These are phyloP conservation scores for Zygogramma bicolorata DNA, from an alignment of 2,888 invertebrate genomes.

Conservation along the genomic window DNA sequence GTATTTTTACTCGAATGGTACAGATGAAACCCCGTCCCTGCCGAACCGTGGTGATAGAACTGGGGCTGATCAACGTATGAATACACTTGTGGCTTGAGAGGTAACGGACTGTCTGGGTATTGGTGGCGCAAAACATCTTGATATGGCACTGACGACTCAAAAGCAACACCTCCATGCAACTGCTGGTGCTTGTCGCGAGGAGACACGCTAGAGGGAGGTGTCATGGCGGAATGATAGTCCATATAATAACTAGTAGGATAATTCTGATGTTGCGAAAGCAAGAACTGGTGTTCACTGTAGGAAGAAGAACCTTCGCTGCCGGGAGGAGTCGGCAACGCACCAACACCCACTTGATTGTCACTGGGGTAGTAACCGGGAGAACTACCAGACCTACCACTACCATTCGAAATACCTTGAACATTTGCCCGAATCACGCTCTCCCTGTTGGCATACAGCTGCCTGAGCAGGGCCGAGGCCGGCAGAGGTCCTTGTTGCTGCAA, in stretches of 20 bases:
- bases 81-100: conserved; percentile 92
- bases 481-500: conserved; percentile 72
- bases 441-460: conserved; percentile 92
- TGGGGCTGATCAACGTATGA: conserved; percentile 84
- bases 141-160: conserved; percentile 66
- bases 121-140: conserved; percentile 72
- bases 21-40: conserved; percentile 80
- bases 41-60: conserved; percentile 80
- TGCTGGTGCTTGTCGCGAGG: conserved; percentile 88
- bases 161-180: conserved; percentile 69
- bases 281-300: conserved; percentile 77
- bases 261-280: conserved; percentile 71
- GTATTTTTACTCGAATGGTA: conserved; percentile 82
- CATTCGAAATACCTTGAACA: conserved; percentile 71
- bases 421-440: conserved; percentile 96
- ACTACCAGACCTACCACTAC: conserved; percentile 53
- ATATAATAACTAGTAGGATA: conserved; percentile 75
- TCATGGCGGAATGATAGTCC: conserved; percentile 94
- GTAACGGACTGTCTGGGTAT: conserved; percentile 78
- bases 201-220: conserved; percentile 96
- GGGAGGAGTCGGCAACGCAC: conserved; percentile 89
- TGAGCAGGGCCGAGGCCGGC: conserved; percentile 89
- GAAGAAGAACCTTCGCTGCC: conserved; percentile 85
- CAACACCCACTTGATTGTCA: conserved; percentile 76
- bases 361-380: conserved; percentile 65